Conservation (phyloP, 2,113 vertebrate genomes). For the Sceloporus tristichus region DNA sequence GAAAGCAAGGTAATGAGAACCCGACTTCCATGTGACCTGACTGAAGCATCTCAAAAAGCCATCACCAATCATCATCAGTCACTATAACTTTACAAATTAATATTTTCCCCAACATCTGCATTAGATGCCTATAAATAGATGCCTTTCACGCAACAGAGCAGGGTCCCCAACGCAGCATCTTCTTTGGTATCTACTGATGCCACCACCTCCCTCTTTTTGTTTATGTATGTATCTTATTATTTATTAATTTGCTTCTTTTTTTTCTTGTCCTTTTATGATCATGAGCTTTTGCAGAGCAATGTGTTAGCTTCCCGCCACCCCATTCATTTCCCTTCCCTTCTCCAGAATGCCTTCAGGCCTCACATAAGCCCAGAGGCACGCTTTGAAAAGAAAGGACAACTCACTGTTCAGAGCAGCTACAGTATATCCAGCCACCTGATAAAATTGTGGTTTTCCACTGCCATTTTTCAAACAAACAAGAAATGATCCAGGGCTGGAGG, state of each 20-base stretch:
- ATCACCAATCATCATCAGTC: neutral
- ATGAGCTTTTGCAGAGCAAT: neutral
- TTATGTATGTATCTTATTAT: neutral
- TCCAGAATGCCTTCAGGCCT: neutral
- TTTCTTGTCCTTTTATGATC: neutral
- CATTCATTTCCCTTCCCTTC: neutral
- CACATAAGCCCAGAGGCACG: neutral
- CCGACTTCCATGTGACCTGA: too few species aligned
- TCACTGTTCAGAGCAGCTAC: neutral
- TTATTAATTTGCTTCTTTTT: neutral
- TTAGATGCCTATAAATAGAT: neutral
- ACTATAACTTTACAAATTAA: neutral
- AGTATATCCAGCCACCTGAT: neutral
- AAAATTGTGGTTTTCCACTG: neutral
- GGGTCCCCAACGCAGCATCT: neutral
- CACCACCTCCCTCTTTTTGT: neutral
- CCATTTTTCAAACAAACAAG: neutral
- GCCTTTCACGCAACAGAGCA: neutral
- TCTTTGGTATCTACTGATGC: neutral
- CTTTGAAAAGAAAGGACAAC: neutral
- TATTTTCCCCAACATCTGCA: neutral
- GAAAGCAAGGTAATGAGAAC: neutral
- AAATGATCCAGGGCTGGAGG: neutral
- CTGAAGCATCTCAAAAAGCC: neutral
- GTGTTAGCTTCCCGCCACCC: neutral